Evolutionary conservation across 2,888 invertebrate genomes (phyloP).

Genomic region (Chaetogeoica ovagalla): DNA sequence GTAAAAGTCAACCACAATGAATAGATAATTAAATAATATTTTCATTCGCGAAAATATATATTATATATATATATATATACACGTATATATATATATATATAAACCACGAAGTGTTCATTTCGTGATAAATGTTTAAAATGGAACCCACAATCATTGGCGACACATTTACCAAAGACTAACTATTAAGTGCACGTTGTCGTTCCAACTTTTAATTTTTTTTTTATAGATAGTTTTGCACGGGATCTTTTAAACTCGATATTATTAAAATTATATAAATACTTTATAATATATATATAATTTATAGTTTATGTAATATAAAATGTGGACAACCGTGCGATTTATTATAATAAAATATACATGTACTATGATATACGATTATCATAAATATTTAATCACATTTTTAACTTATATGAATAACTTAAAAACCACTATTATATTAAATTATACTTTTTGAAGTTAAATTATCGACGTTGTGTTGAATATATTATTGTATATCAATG

Average conservation of each 20-base stretch:
- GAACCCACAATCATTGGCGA: conserved; percentile 1
- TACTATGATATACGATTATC: conserved; percentile 23
- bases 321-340: not conserved
- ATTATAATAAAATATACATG: not conserved
- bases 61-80: not conserved
- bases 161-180: conserved; percentile 46
- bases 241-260: not conserved
- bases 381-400: not conserved
- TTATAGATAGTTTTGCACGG: conserved; percentile 1
- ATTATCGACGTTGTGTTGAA: not conserved
- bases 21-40: not conserved
- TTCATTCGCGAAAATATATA: not conserved
- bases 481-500: conserved; percentile 9
- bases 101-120: conserved; percentile 14
- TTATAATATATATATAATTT: not conserved
- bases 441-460: conserved; percentile 13
- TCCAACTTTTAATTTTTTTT: conserved; percentile 9
- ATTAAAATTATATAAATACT: not conserved
- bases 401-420: conserved; percentile 9
- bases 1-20: conserved; percentile 60
- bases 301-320: not conserved
- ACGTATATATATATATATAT: not conserved
- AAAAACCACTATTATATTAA: not conserved
- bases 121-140: conserved; percentile 18
- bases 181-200: conserved; percentile 15